These are phyloP conservation scores for Hyposoter dolosus DNA, from an alignment of 2,888 invertebrate species.

Conservation along the genomic window DNA sequence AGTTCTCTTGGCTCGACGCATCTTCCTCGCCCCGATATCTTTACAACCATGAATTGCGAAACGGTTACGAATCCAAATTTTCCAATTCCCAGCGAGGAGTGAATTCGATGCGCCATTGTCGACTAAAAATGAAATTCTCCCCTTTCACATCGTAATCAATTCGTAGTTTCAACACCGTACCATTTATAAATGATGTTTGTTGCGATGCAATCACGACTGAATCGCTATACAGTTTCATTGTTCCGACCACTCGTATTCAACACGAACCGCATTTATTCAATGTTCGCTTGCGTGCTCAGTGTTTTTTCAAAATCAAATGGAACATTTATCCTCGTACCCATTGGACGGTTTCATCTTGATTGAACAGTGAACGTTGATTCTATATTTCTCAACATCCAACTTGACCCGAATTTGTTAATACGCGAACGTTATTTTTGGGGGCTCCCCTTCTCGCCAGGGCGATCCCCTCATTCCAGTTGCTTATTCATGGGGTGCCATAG, in stretches of 20 bases:
- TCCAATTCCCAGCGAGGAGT: background rate
- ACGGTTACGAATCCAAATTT: background rate
- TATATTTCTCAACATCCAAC: background rate
- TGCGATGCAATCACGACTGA: background rate
- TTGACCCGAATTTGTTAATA: background rate
- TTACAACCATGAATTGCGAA: background rate
- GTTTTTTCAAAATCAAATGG: background rate
- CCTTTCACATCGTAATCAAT: background rate
- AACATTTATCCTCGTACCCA: background rate
- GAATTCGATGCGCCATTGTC: background rate
- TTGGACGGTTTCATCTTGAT: too few relatives aligned
- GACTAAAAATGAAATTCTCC: background rate
- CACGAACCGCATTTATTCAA: background rate
- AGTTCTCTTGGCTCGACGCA: background rate
- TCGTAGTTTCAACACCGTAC: background rate
- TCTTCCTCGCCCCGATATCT: background rate
- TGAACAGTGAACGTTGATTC: too few relatives aligned
- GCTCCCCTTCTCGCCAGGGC: background rate
- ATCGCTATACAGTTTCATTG: background rate
- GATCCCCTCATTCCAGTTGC: background rate
- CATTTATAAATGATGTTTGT: background rate
- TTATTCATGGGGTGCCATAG: background rate
- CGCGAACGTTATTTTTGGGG: background rate
- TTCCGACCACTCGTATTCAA: background rate
- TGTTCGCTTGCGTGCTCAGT: background rate